Conservation (phyloP, 2,797 vertebrate genomes). For the Dipus sagitta region DNA sequence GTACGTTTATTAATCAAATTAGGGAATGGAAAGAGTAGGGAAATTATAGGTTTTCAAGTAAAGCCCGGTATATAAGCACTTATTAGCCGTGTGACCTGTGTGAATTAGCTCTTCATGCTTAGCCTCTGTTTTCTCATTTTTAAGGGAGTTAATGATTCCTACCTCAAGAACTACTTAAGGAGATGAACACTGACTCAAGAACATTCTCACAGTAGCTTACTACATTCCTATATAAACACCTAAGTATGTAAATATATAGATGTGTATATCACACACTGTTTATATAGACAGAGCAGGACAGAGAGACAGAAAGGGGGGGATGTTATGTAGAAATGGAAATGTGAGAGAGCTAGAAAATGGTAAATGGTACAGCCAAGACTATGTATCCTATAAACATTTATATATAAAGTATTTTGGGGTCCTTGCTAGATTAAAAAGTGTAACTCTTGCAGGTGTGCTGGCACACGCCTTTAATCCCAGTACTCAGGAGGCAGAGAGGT, state of each 20-base stretch:
- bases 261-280: background rate
- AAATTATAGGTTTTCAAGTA: background rate
- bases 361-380: background rate
- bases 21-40: constrained; percentile 14
- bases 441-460: background rate
- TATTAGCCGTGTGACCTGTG: background rate
- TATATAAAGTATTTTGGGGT: background rate
- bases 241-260: background rate
- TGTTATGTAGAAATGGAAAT: no score
- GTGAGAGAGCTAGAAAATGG: background rate
- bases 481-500: no score
- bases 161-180: constrained; percentile 18
- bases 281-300: background rate
- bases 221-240: background rate
- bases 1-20: constrained; percentile 7
- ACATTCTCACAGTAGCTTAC: background rate
- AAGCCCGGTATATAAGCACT: background rate
- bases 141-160: constrained; percentile 6
- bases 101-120: constrained; percentile 4
- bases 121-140: background rate
- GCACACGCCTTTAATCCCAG: no score
- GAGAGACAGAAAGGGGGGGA: background rate
- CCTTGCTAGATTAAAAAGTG: background rate
- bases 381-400: background rate
- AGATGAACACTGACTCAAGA: constrained; percentile 39